Evolutionary conservation across 2,888 invertebrate species (phyloP), one percentile per base, ranked within the genome.

Genomic region (Halocaridina rubra): DNA sequence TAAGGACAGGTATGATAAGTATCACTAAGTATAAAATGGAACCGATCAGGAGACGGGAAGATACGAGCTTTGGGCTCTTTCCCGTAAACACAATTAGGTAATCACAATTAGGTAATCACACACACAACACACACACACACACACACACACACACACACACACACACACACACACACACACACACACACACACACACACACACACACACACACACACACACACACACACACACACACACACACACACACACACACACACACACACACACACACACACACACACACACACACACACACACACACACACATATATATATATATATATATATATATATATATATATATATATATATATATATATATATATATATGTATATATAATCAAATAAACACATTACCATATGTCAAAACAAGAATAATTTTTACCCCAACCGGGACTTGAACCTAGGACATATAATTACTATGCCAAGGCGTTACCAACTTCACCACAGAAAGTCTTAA

Each of bases 221-320:
- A 61, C n/a, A 22, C n/a, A 61, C n/a, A 61, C n/a, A 61, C n/a
- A 61, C n/a, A 61, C n/a, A 61, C n/a, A 61, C n/a, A 61, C n/a
- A 61, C n/a, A 61, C n/a, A 61, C n/a, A 61, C n/a, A 61, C n/a
- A 61, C n/a, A 22, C n/a, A 61, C n/a, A 61, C n/a, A 61, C n/a
- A 61, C n/a, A 61, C n/a, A 61, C 61, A 61, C n/a, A 61, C n/a
- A 22, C n/a, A 61, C n/a, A n/a, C 19, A 22, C n/a, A 22, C n/a
- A 22, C n/a, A 61, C n/a, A 61, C 24, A 61, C n/a, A 61, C 24
- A 61, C n/a, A 61, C n/a, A 61, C n/a, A 61, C n/a, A 61, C n/a
- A 61, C n/a, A 61, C n/a, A 61, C n/a, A 61, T 61, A 61, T 61
- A 61, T 61, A 61, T 61, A 61, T 61, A 61, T 61, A 61, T 61